Evolutionary conservation across 1,140 invertebrate genomes (phyloP).

Genomic region (Cotesia glomerata): DNA sequence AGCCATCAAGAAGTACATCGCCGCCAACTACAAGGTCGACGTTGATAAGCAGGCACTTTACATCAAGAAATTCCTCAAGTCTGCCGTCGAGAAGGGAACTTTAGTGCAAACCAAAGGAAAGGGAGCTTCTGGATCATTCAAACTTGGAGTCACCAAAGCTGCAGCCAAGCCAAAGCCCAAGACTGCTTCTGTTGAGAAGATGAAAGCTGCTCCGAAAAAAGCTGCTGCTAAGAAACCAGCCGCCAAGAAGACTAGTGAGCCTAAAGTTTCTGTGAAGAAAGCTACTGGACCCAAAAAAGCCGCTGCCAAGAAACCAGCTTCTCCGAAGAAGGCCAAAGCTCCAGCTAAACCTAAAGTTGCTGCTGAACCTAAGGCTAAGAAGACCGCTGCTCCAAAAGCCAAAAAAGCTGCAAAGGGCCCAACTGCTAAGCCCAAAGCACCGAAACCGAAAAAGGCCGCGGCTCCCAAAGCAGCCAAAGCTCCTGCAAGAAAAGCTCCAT

Average conservation of each 20-base stretch:
- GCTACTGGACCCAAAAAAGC: too few species aligned
- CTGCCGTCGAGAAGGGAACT: constrained; percentile 63
- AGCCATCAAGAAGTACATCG: constrained; percentile 71
- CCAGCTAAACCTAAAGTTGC: too few species aligned
- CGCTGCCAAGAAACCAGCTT: too few species aligned
- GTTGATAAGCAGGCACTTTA: constrained; percentile 66
- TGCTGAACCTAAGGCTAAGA: too few species aligned
- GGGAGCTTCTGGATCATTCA: constrained; percentile 22
- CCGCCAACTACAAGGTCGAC: constrained; percentile 66
- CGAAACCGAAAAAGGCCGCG: constrained; percentile 14
- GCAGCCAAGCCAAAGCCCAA: background rate
- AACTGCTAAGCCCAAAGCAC: constrained; percentile 19
- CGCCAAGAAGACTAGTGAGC: too few species aligned
- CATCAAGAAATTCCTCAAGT: constrained; percentile 68
- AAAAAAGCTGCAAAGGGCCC: constrained; percentile 10
- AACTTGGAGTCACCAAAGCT: background rate
- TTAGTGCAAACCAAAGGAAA: constrained; percentile 65
- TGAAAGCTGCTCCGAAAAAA: background rate
- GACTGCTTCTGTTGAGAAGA: background rate
- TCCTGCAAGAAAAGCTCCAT: background rate
- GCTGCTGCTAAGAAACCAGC: background rate
- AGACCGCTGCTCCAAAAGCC: background rate
- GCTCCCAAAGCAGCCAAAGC: constrained; percentile 2
- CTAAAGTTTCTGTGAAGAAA: too few species aligned
- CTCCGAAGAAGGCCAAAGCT: too few species aligned